Evolutionary conservation across 2,113 vertebrate genomes (phyloP).

Genomic region (Nanorana parkeri): DNA sequence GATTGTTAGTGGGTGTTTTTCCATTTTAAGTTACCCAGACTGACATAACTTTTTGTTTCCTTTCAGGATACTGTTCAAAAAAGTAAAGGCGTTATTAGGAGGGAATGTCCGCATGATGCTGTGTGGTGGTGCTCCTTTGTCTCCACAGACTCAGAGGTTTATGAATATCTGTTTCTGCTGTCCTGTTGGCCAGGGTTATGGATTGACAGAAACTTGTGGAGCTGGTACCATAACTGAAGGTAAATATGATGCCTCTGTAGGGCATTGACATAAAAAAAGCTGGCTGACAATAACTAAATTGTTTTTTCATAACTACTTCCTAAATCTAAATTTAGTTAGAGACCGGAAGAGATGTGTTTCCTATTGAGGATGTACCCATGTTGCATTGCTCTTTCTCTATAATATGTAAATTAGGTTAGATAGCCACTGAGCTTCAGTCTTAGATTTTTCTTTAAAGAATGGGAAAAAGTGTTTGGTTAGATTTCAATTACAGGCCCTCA

Average conservation of each 20-base stretch:
- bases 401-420: background rate
- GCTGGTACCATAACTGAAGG: constrained; percentile 95
- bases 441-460: no score
- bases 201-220: constrained; percentile 94
- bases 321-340: background rate
- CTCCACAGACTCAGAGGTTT: constrained; percentile 90
- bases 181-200: constrained; percentile 93
- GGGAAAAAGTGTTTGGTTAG: no score
- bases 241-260: constrained; percentile 58
- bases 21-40: no score
- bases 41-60: background rate
- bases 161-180: constrained; percentile 99
- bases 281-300: background rate
- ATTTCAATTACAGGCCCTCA: no score
- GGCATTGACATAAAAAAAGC: no score
- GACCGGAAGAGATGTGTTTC: background rate
- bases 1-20: no score
- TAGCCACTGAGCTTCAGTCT: no score
- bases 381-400: background rate
- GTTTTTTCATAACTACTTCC: no score
- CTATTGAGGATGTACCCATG: background rate
- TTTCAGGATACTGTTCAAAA: constrained; percentile 83
- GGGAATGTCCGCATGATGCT: constrained; percentile 92
- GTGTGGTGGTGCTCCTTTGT: constrained; percentile 92
- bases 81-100: constrained; percentile 89